Evolutionary conservation across 2,888 invertebrate genomes (phyloP).

Genomic region (Coelopa pilipes): DNA sequence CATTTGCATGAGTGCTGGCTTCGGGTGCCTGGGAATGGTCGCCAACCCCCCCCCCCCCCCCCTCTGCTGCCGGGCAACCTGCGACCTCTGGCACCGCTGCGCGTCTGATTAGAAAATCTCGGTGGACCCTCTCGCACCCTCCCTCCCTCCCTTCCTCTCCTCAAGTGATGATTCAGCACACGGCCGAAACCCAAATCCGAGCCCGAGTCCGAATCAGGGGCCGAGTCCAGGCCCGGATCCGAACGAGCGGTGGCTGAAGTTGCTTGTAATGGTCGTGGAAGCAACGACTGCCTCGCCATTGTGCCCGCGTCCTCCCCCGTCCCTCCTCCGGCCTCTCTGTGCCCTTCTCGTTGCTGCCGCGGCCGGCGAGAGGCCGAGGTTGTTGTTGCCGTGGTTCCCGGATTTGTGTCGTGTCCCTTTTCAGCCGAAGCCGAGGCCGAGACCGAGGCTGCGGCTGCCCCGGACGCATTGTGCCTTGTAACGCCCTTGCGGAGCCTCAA

Average conservation of each 20-base stretch:
- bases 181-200: no score
- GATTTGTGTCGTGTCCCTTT: neutral
- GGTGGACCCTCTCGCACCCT: neutral
- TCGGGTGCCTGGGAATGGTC: neutral
- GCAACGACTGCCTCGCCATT: no score
- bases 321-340: no score
- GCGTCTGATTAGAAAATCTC: conserved; percentile 25
- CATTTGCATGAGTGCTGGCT: conserved; percentile 16
- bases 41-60: neutral
- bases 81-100: neutral
- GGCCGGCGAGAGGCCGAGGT: neutral
- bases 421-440: no score
- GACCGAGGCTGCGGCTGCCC: no score
- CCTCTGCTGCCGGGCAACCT: neutral
- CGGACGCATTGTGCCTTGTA: neutral
- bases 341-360: neutral
- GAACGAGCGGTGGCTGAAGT: no score
- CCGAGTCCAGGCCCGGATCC: no score
- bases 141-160: neutral
- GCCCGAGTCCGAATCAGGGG: no score
- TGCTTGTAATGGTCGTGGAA: no score
- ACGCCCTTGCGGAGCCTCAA: conserved; percentile 29
- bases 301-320: no score
- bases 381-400: neutral
- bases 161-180: conserved; percentile 8